phyloP scores from a whole-genome alignment of 1,140 invertebrate species.

The Panagrolaimus sp. region DNA sequence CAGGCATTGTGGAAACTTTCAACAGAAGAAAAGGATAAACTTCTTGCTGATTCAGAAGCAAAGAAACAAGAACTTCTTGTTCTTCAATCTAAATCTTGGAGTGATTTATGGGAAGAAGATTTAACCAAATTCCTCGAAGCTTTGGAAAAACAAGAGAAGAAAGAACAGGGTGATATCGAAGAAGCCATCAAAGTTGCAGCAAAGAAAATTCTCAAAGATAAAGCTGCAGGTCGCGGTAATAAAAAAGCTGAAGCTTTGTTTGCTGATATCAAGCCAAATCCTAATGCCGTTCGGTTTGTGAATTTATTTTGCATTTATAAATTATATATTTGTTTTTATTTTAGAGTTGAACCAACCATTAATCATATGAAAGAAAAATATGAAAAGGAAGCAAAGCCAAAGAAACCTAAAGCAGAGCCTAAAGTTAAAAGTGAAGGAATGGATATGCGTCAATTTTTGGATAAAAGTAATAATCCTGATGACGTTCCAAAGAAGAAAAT shows the following conservation, averaged over 20 bases:
- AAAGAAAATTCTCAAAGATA: constrained; percentile 36
- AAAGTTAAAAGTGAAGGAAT: too few relatives aligned
- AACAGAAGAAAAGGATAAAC: constrained; percentile 74
- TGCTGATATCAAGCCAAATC: constrained; percentile 26
- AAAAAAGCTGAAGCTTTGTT: background rate
- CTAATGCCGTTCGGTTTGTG: constrained; percentile 25
- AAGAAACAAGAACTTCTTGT: constrained; percentile 40
- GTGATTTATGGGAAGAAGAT: constrained; percentile 81
- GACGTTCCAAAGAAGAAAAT: background rate
- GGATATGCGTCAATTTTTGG: constrained; percentile 21
- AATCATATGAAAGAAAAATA: constrained; percentile 22
- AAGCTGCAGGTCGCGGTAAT: constrained; percentile 8
- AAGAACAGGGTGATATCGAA: constrained; percentile 43
- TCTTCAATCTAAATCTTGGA: constrained; percentile 68
- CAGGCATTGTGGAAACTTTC: constrained; percentile 63
- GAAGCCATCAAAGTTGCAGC: constrained; percentile 40
- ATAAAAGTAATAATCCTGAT: background rate
- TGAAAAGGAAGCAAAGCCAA: constrained; percentile 9
- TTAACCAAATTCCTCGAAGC: constrained; percentile 72
- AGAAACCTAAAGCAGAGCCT: constrained; percentile 5
- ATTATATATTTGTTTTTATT: constrained; percentile 34
- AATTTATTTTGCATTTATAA: constrained; percentile 33
- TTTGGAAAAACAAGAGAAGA: constrained; percentile 60
- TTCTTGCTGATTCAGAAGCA: constrained; percentile 75
- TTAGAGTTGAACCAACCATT: too few relatives aligned